A percentile compares a stretch with the other conserved stretches of the same genome.
phyloP scores from a whole-genome alignment of 2,888 invertebrate species.

The Xestobium rufovillosum region DNA sequence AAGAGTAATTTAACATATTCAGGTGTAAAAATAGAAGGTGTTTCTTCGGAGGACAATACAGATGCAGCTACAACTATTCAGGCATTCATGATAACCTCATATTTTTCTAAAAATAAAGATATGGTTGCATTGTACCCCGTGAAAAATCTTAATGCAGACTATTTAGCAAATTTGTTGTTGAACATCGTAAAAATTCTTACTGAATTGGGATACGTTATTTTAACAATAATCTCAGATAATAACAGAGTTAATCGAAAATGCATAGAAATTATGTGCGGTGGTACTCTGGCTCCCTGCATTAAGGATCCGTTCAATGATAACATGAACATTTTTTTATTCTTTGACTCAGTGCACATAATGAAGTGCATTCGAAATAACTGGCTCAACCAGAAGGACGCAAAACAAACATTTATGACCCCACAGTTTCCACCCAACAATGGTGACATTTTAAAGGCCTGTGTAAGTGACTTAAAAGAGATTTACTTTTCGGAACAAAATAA shows the following conservation, averaged over 20 bases:
- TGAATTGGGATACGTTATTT: constrained; percentile 6
- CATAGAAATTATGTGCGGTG: constrained; percentile 5
- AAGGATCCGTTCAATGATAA: constrained; percentile 3
- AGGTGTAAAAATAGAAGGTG: constrained; percentile 2
- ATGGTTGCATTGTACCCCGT: constrained; percentile 5
- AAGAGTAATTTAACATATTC: neutral
- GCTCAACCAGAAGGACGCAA: constrained; percentile 6
- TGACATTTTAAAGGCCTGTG: no score
- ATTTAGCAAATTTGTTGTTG: neutral
- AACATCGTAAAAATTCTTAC: constrained; percentile 2
- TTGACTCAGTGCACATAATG: neutral
- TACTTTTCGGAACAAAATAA: no score
- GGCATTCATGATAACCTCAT: constrained; percentile 2
- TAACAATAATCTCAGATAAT: constrained; percentile 3
- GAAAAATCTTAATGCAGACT: constrained; percentile 1
- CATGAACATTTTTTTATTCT: constrained; percentile 2
- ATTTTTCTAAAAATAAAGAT: constrained; percentile 6
- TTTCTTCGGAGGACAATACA: no score
- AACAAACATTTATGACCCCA: constrained; percentile 3
- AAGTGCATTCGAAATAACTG: no score
- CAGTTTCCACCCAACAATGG: no score
- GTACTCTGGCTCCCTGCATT: neutral
- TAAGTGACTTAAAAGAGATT: no score
- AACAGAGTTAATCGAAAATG: constrained; percentile 5
- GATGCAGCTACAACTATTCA: constrained; percentile 6